Conservation (phyloP, 2,113 vertebrate genomes). For the Mellivora capensis region DNA sequence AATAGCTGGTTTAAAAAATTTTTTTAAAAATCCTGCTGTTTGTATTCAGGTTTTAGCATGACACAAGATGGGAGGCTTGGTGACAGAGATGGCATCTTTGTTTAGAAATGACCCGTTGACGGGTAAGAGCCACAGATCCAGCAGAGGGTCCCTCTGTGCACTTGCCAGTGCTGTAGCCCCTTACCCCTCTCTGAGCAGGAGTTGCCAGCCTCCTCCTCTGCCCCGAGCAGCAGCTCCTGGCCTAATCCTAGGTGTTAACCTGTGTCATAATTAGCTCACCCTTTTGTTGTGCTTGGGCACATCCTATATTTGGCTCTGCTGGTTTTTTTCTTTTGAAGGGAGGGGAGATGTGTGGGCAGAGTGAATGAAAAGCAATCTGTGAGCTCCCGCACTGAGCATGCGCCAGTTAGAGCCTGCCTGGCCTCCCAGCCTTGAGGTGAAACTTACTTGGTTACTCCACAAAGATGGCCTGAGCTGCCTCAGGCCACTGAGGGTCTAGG, state of each 20-base stretch:
- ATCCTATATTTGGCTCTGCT: neutral
- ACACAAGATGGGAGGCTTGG: neutral
- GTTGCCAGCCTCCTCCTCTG: neutral
- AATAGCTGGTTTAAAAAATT: neutral
- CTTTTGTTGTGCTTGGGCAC: neutral
- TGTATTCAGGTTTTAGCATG: neutral
- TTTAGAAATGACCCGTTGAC: neutral
- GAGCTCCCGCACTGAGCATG: neutral
- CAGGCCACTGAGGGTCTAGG: rapidly evolving
- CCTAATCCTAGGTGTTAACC: neutral
- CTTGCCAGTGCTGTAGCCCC: neutral
- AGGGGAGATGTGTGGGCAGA: neutral
- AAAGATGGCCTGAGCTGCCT: neutral
- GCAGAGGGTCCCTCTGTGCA: neutral
- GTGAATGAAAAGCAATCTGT: neutral
- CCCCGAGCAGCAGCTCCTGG: neutral
- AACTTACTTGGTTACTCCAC: neutral
- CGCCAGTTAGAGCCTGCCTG: neutral
- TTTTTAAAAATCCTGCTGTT: neutral
- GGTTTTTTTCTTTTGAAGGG: neutral
- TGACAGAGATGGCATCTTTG: neutral
- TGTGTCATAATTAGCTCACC: neutral
- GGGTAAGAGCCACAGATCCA: neutral
- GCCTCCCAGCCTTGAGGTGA: neutral
- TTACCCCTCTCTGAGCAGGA: neutral